phyloP scores from a whole-genome alignment of 2,797 vertebrate genomes.

The Leptoclinus maculatus region DNA sequence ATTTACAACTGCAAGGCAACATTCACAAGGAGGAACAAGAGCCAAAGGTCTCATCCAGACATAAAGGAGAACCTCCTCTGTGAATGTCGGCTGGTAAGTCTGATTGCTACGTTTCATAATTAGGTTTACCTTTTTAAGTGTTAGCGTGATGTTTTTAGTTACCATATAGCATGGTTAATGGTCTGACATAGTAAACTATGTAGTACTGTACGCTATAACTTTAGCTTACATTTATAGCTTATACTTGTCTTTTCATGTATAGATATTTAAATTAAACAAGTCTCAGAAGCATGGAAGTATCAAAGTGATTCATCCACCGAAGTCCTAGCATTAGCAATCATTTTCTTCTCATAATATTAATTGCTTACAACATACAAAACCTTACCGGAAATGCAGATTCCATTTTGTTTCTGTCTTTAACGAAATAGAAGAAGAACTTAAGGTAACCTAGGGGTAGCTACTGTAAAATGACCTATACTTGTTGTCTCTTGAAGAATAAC shows the following conservation, averaged over 20 bases:
- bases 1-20: conserved; percentile 74
- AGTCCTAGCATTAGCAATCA: not conserved
- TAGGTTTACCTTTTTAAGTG: conserved; percentile 3
- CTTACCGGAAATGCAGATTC: not conserved
- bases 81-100: conserved; percentile 62
- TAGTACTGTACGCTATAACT: not conserved
- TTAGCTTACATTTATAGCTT: not conserved
- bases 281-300: not conserved
- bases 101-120: conserved; percentile 24
- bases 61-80: conserved; percentile 44
- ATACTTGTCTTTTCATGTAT: not conserved
- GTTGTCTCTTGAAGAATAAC: not conserved
- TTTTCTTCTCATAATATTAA: not conserved
- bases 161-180: not conserved
- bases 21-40: conserved; percentile 60
- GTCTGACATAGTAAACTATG: not conserved
- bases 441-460: not conserved
- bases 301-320: not conserved
- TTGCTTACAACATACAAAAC: not conserved
- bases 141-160: not conserved
- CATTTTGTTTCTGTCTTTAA: not conserved
- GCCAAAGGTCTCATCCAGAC: conserved; percentile 80
- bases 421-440: not conserved
- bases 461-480: not conserved
- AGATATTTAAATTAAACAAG: not conserved